Evolutionary conservation across 2,888 invertebrate species (phyloP).

Genomic region (Morpho achilles): DNA sequence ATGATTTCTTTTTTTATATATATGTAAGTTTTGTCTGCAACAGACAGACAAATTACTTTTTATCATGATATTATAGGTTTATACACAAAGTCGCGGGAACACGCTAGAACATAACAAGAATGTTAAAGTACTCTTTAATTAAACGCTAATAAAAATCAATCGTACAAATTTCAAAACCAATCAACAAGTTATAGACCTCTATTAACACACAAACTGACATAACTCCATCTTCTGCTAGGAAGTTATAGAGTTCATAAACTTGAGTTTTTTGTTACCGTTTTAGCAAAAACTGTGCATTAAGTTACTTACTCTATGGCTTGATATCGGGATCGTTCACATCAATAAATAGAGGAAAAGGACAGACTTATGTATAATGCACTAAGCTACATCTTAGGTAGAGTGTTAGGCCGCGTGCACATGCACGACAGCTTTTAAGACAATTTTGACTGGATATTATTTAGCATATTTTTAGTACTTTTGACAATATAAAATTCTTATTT

Average conservation of each 20-base stretch:
- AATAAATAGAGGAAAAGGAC: conserved; percentile 27
- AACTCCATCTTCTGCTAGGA: conserved; percentile 23
- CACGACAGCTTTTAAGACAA: neutral
- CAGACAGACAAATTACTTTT: too few relatives aligned
- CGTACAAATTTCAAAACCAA: conserved; percentile 1
- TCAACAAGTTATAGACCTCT: conserved; percentile 1
- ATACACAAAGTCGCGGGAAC: too few relatives aligned
- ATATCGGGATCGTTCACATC: conserved; percentile 26
- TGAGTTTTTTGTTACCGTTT: conserved; percentile 18
- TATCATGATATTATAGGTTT: too few relatives aligned
- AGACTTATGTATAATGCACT: conserved; percentile 32
- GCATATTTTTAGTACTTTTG: too few relatives aligned
- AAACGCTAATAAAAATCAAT: conserved; percentile 1
- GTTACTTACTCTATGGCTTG: conserved; percentile 22
- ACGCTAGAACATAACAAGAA: too few relatives aligned
- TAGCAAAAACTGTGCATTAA: conserved; percentile 23
- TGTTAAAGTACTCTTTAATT: neutral
- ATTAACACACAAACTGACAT: conserved; percentile 26
- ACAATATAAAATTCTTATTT: too few relatives aligned
- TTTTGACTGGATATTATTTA: neutral
- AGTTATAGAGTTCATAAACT: conserved; percentile 18
- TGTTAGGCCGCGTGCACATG: conserved; percentile 15
- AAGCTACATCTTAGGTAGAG: conserved; percentile 19
- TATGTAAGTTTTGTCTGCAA: too few relatives aligned
- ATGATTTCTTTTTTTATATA: too few relatives aligned